Evolutionary conservation across 2,888 invertebrate genomes (phyloP), one percentile per base, ranked within the genome.

Genomic region (Parapristionchus giblindavisi): DNA sequence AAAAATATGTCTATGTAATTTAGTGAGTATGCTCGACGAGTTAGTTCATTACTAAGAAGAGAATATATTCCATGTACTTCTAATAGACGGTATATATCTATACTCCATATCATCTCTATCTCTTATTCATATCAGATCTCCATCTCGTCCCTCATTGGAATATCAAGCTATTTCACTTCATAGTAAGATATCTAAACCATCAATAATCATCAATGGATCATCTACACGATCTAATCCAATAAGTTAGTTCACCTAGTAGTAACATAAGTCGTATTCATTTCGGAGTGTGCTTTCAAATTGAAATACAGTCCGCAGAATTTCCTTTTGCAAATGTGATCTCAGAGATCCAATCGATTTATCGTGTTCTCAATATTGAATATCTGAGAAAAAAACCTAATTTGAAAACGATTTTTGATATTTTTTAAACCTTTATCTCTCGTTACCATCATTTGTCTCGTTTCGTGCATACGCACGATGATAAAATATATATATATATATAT

Each of bases 61-160:
- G 74, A 74, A 21, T 74, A 74, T 52, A 36, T 74, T 32, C 61
- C 61, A 2, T 65, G 74, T 52, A 43, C 43, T 3, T 43, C 43
- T 27, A 32, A 48, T 2, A 21, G 66, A 51, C 48, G 66, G 66
- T 66, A 40, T n/a, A 21, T 74, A 14, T 27, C 38, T 56, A 21
- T 58, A 11, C 11, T 32, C n/a, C 27, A 34, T 60, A 5, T 34
- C 32, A 14, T 29, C 32, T 3, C 21, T 11, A 60, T 14, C 34
- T 60, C 3, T 36, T 63, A 27, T 27, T 66, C 66, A 24, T n/a
- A 54, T 38, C 38, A 70, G 70, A 21, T 56, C 70, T 27, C 24
- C 54, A 1, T 21, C 70, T 54, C 70, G 70, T 38, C 70, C 70
- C 17, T 36, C 70, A 11, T 56, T 54, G 27, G 70, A 70, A 24